Conservation (phyloP, 2,888 invertebrate genomes). For the Drosophila kanekoi region DNA sequence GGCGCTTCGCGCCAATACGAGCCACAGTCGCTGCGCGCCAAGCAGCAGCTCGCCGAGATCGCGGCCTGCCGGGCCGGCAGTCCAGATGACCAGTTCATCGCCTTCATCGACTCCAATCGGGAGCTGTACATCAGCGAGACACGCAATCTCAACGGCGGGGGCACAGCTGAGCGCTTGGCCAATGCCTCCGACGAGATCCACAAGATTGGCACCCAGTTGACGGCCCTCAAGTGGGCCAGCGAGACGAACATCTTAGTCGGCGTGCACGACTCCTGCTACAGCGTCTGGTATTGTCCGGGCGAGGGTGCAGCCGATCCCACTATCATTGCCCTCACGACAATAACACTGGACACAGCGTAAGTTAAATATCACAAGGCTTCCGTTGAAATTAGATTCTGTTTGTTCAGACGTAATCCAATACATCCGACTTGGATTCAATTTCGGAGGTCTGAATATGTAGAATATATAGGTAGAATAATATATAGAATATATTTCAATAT, state of each 20-base stretch:
- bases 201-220: slow-evolving; percentile 86
- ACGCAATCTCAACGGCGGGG: slow-evolving; percentile 65
- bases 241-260: slow-evolving; percentile 92
- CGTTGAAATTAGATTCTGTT: not conserved
- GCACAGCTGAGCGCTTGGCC: slow-evolving; percentile 26
- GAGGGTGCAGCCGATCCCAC: slow-evolving; percentile 90
- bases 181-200: slow-evolving; percentile 74
- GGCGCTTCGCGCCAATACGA: slow-evolving; percentile 87
- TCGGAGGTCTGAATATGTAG: too few species aligned
- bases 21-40: slow-evolving; percentile 88
- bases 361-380: not conserved
- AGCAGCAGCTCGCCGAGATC: slow-evolving; percentile 91
- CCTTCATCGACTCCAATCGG: slow-evolving; percentile 94
- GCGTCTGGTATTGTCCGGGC: slow-evolving; percentile 93
- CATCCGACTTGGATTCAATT: too few species aligned
- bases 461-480: too few species aligned
- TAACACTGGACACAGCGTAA: slow-evolving; percentile 86
- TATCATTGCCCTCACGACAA: slow-evolving; percentile 88
- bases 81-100: slow-evolving; percentile 92
- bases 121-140: slow-evolving; percentile 93
- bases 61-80: slow-evolving; percentile 94
- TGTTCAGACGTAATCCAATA: too few species aligned
- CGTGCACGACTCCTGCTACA: slow-evolving; percentile 91
- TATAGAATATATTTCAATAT: too few species aligned
- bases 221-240: slow-evolving; percentile 88